Base-by-base conservation (phyloP, 1,140 invertebrate species). In the Choristoneura fumiferana region DNA sequence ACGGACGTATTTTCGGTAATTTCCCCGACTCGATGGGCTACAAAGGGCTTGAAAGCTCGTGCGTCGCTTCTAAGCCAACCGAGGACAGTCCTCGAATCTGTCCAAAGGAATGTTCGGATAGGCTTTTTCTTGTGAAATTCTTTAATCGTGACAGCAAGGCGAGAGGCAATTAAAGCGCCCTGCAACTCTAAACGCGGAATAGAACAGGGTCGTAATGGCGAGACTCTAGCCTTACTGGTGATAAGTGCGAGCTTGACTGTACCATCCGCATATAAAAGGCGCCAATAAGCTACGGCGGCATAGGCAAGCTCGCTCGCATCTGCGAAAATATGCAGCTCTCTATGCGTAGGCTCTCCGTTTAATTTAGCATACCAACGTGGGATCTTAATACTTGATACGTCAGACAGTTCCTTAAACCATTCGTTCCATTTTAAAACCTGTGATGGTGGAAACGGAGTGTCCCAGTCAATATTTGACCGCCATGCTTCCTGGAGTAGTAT, bases 401-500 rank as follows among this genome's bases (percentile, higher is more conserved):
- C n/a, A 13, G 12, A 1, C 13, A 56, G 12, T 5, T 57, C 38
- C 14, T 29, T 29, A 2, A 49, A 13, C 59, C 53, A 56, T 18
- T 37, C 37, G 10, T 13, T 1, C 38, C 53, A 61, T 35, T 55
- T 33, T 3, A n/a, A 6, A 5, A 22, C 17, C 1, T 15, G 22
- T 22, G 9, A 0, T 0, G 6, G 22, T 29, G 59, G 57, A 34
- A 67, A 12, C n/a, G 33, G 9, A n/a, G 63, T 45, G 58, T 77
- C 69, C 63, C 74, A 80, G 34, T 57, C 35, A 4, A 75, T 15
- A n/a, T 57, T 63, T 18, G 33, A 34, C 56, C 62, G 40, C 70
- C 72, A 78, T 17, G 65, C 40, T 49, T 60, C 33, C 57, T 76
- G 69, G 38, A 78, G 54, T 12, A 74, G 39, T 34, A 72, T 59